Evolutionary conservation across 1,140 invertebrate genomes (phyloP).

Genomic region (Conopomorpha cramerella): DNA sequence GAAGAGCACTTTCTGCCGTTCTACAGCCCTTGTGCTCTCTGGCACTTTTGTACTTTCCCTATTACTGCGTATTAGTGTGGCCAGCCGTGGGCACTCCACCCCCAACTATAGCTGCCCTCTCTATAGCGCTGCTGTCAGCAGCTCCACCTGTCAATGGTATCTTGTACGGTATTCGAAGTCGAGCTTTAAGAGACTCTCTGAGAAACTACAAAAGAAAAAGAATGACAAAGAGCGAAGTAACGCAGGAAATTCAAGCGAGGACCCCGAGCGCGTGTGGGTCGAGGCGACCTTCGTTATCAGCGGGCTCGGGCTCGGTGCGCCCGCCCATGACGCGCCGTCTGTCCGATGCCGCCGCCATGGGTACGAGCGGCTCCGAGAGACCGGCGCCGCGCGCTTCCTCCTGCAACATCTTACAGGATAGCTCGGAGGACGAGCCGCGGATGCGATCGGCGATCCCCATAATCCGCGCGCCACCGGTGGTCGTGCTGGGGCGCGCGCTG

Average conservation of each 20-base stretch:
- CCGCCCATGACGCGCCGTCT: constrained; percentile 65
- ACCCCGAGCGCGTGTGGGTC: constrained; percentile 78
- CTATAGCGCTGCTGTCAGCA: constrained; percentile 67
- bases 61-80: constrained; percentile 74
- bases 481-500: constrained; percentile 61
- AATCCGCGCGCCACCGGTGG: constrained; percentile 52
- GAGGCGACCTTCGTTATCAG: constrained; percentile 70
- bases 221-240: constrained; percentile 76
- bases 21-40: constrained; percentile 74
- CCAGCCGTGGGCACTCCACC: constrained; percentile 58
- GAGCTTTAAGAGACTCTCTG: constrained; percentile 70
- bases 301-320: constrained; percentile 65
- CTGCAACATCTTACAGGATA: constrained; percentile 59
- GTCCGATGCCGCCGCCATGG: constrained; percentile 68
- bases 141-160: constrained; percentile 76
- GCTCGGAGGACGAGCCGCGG: constrained; percentile 44
- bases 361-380: constrained; percentile 35
- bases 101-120: constrained; percentile 63
- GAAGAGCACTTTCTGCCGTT: constrained; percentile 71
- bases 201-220: constrained; percentile 81
- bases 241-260: constrained; percentile 77
- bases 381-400: constrained; percentile 48
- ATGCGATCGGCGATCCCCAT: constrained; percentile 38
- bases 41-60: constrained; percentile 73
- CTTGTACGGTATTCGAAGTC: constrained; percentile 77